Evolutionary conservation across 2,888 invertebrate species (phyloP), one percentile per base, ranked within the genome.

Genomic region (Auanema sp.): DNA sequence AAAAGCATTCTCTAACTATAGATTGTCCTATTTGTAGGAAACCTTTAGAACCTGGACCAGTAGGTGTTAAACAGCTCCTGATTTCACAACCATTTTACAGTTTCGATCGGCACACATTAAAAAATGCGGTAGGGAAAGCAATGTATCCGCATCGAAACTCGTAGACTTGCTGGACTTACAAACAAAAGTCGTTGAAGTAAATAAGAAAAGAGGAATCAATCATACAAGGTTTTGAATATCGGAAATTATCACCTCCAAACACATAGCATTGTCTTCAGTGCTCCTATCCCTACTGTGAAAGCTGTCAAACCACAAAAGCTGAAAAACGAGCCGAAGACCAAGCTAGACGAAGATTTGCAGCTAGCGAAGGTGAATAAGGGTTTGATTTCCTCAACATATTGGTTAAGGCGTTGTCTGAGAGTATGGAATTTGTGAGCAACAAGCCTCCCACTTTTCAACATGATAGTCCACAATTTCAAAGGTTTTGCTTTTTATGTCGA

Each of bases 1-100:
- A 64, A 18, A 68, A 60, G 40, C 64, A 58, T 50, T 21, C 52
- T 41, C 43, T 51, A 11, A 69, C 67, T 14, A 61, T 64, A 23
- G 69, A 69, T 50, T 69, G 69, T 56, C 69, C 70, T 11, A 33
- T 70, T 11, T 70, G 70, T 51, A 24, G 47, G 42, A 58, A 58
- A 16, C 60, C 68, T 3, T 52, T 65, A 23, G 53, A 41, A 14
- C 55, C 62, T 1, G 70, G 70, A 57, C 70, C 70, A 49, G 70
- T 69, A 58, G 24, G 55, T 25, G 40, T 8, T 43, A 24, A 12
- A 12, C 16, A 14, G n/a, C 42, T 41, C 11, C 56, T 53, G 23
- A 16, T n/a, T 61, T 24, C 61, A 25, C 33, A 12, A 47, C n/a
- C 11, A 42, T 14, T 44, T 58, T 68, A 23, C 40, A 69, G 69